Evolutionary conservation across 2,113 vertebrate genomes (phyloP), one percentile per base, ranked within the genome.

Genomic region (Phyllostomus hastatus): DNA sequence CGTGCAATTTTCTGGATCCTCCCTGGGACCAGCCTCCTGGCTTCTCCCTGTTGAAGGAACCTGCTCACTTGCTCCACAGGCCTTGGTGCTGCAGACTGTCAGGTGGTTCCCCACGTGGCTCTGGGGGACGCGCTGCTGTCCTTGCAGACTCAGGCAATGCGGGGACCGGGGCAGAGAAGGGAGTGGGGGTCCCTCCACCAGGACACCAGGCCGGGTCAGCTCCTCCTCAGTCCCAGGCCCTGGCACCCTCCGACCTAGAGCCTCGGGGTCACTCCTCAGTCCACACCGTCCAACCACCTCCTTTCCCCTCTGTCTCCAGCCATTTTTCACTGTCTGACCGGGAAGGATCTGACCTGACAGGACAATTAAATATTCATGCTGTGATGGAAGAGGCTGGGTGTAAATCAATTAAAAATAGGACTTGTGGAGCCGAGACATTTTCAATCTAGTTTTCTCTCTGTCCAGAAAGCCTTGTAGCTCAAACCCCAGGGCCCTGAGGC

Each of bases 291-390:
- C 50, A 7, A 1, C 17, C 15, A 20, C 75, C 73, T 91, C 91
- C 79, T 95, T 93, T 93, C 88, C 86, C 69, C 16, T 75, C 50
- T 43, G 8, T 78, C 91, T 38, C 43, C 48, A 87, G 50, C 67
- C 89, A 96, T 97, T 96, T 97, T 95, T 97, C 97, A 96, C 95
- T 89, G 82, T 95, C 93, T 19, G 54, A 66, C 57, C 19, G 9
- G 87, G 83, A 94, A 96, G 75, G 83, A 91, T 97, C 73, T 87
- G 84, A 54, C 75, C 93, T 95, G 96, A 98, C 93, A 96, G 93
- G 50, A 46, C 92, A 88, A 95, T 98, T 94, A 98, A 97, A 98
- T 96, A 96, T 97, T 97, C 96, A 98, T 90, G 54, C n/a, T 52
- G 7, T 97, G 96, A 97, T 96, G 78, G 94, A 97, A 96, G 95